Evolutionary conservation across 2,888 invertebrate species (phyloP), one percentile per base, ranked within the genome.

Genomic region (Atrina japonica): DNA sequence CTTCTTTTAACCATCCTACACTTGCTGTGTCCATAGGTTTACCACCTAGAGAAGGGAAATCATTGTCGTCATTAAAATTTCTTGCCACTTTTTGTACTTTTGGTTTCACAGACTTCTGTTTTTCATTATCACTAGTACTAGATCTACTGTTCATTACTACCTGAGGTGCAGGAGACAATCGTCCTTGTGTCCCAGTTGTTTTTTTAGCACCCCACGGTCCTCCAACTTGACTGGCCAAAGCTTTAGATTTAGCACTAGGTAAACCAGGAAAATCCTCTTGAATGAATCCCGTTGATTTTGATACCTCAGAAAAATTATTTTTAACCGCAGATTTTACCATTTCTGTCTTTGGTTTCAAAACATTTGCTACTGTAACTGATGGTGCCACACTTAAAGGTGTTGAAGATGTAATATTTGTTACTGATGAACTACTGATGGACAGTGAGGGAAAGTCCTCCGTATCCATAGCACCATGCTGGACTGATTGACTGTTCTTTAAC

Each of bases 21-120:
- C 35, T 67, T 21, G 41, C 23, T 25, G 16, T 30, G 35, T 47
- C 45, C 11, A 53, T 47, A 40, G 56, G 47, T 11, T 58, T 43
- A 30, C 76, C 76, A 43, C 77, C 81, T 86, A 88, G 53, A 87
- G 90, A 11, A 91, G 92, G 41, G 71, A 89, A 89, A 49, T 89
- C 88, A 45, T 85, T 77, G 27, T 85, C 84, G 52, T 66, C 61
- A 40, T 72, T 41, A 35, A 64, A 61, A 18, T 43, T 35, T 35
- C 35, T 35, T 35, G 11, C 6, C 5, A 35, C 35, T 35, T 11
- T 40, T 56, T 61, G 41, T 29, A 43, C 67, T 45, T n/a, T 43
- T 27, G 63, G 29, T 21, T 59, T 43, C 14, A 53, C 59, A 16
- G 50, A 40, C 29, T 45, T 50, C 2, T 47, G 40, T 52, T 50